Base-by-base conservation (phyloP, 1,140 invertebrate species). In the Coenobita brevimanus region DNA sequence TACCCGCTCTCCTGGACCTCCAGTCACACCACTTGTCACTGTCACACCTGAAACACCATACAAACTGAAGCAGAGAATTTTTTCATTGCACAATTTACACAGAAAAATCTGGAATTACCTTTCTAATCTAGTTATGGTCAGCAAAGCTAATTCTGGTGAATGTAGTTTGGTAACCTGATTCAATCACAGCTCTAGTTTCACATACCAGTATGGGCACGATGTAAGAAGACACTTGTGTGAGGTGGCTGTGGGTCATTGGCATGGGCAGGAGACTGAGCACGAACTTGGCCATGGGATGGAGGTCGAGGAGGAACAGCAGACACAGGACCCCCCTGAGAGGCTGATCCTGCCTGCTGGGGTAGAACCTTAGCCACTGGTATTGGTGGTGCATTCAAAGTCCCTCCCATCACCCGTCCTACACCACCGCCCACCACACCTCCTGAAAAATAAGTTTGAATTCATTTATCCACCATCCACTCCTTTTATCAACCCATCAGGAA, bases 141-240 rank as follows among this genome's bases (percentile, higher is more conserved):
- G n/a, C n/a, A n/a, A n/a, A n/a, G n/a, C n/a, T n/a, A n/a, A n/a
- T n/a, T n/a, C n/a, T n/a, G n/a, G n/a, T n/a, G n/a, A n/a, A n/a
- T n/a, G n/a, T n/a, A n/a, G n/a, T 67, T n/a, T 24, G 62, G 62
- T 10, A 33, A 24, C 21, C 8, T n/a, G 30, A 10, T 10, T 33
- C 21, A 8, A 24, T 4, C n/a, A 67, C 21, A 33, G 30, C 30
- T 10, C 21, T 24, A 33, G n/a, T 10, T n/a, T n/a, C n/a, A n/a
- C n/a, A n/a, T n/a, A 89, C 88, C 88, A 50, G 80, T 38, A 84
- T 80, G 73, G 33, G 89, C n/a, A n/a, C 89, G 80, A 24, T 90
- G 89, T 27, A 90, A 46, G 21, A 90, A 80, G 33, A 90, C 89
- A 75, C 80, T 87, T 15, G 89, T 76, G 71, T 82, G 89, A 13